These are phyloP conservation scores for Chaetodon auriga DNA, from an alignment of 2,113 vertebrate genomes.

Conservation along the genomic window DNA sequence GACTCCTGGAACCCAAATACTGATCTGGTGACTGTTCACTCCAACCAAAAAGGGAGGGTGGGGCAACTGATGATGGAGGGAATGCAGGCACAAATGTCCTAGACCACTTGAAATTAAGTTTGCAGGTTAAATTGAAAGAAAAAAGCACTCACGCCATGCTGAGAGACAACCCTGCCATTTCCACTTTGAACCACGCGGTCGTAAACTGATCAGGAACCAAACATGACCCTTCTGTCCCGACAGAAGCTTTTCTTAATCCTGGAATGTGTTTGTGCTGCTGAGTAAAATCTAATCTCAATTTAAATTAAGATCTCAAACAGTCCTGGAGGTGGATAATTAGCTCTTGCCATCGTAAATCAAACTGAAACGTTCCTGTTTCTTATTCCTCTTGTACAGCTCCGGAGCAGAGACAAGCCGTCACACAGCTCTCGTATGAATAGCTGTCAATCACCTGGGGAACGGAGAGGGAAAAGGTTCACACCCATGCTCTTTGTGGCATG, in stretches of 20 bases:
- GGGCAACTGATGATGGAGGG: not conserved
- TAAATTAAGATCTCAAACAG: constrained; percentile 1
- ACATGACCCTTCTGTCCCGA: not conserved
- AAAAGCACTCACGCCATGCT: not conserved
- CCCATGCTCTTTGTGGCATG: constrained; percentile 40
- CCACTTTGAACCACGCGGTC: not conserved
- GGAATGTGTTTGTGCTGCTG: constrained; percentile 48
- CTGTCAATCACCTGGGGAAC: constrained; percentile 50
- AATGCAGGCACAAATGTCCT: constrained; percentile 23
- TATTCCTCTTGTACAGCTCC: constrained; percentile 15
- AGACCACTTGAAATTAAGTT: not conserved
- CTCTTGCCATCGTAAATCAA: constrained; percentile 4
- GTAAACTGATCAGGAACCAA: not conserved
- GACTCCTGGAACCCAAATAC: constrained; percentile 25
- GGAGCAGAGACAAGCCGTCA: not conserved
- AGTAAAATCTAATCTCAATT: not conserved
- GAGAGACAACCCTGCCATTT: not conserved
- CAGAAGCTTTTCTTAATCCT: constrained; percentile 15
- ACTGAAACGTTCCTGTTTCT: constrained; percentile 20
- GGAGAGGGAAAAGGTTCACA: constrained; percentile 26
- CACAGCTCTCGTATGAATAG: constrained; percentile 17
- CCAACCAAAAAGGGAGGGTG: not conserved
- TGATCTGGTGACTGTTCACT: constrained; percentile 5
- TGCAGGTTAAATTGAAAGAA: not conserved
- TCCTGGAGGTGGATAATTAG: constrained; percentile 16